Evolutionary conservation across 1,140 invertebrate genomes (phyloP).

Genomic region (Neodiprion fabricii): DNA sequence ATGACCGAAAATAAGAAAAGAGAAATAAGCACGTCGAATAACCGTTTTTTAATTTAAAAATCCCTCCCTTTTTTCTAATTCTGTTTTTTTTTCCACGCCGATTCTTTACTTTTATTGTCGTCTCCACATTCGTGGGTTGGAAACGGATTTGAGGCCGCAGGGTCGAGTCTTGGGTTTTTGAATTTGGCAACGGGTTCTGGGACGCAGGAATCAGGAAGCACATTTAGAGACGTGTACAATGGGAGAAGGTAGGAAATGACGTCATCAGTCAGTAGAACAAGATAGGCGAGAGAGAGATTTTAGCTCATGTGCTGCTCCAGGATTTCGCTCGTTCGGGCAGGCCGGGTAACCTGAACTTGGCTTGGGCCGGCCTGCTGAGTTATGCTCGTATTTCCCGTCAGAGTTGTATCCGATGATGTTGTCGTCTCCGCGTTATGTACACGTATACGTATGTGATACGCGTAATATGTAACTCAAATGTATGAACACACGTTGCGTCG

Average conservation of each 20-base stretch:
- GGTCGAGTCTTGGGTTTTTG: no score
- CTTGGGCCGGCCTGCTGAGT: slow-evolving; percentile 43
- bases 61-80: no score
- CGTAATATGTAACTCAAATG: slow-evolving; percentile 54
- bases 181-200: no score
- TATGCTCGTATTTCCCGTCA: slow-evolving; percentile 60
- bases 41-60: no score
- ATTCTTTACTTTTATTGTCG: no score
- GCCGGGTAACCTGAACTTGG: no score
- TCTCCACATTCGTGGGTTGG: no score
- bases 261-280: slow-evolving; percentile 48
- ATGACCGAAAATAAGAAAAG: no score
- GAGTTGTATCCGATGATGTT: slow-evolving; percentile 56
- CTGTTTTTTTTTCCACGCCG: no score
- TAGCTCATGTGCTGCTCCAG: slow-evolving; percentile 14
- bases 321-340: background rate
- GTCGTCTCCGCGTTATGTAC: slow-evolving; percentile 21
- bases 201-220: no score
- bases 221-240: slow-evolving; percentile 33
- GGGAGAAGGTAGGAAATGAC: slow-evolving; percentile 48
- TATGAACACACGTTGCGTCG: slow-evolving; percentile 44
- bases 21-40: no score
- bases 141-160: no score
- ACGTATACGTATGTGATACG: slow-evolving; percentile 24
- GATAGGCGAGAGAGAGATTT: slow-evolving; percentile 26